Evolutionary conservation across 2,797 vertebrate species (phyloP).

Genomic region (Eulemur albifrons): DNA sequence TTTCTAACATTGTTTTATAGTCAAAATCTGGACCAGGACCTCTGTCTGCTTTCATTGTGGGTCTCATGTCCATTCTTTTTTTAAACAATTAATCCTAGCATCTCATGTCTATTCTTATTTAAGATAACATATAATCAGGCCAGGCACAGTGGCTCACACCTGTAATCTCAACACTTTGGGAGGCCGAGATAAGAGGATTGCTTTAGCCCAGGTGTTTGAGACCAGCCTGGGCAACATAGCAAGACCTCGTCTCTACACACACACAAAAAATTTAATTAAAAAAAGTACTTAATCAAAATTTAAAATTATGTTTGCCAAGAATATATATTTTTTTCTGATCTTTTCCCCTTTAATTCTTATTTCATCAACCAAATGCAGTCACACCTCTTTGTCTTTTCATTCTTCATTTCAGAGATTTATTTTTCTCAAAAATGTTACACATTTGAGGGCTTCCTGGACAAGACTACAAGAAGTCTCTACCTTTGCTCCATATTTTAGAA

Average conservation of each 20-base stretch:
- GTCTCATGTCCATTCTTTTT: not conserved
- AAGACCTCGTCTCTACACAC: not conserved
- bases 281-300: constrained; percentile 4
- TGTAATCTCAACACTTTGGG: not conserved
- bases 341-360: not conserved
- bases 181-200: not conserved
- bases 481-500: not conserved
- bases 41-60: not conserved
- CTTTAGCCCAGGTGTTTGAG: not conserved
- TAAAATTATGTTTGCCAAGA: constrained; percentile 17
- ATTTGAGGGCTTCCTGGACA: not conserved
- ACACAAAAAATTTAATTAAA: not conserved
- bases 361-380: not conserved
- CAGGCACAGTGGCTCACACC: not conserved
- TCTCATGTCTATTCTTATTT: not conserved
- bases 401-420: constrained; percentile 35
- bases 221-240: not conserved
- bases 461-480: not conserved
- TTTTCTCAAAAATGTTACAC: not conserved
- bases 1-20: constrained; percentile 27
- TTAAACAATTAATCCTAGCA: not conserved
- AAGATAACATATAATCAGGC: not conserved
- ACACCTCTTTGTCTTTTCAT: not conserved
- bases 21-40: not conserved
- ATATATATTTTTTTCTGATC: not conserved